These are phyloP conservation scores for Sula dactylatra DNA, from an alignment of 2,113 vertebrate genomes.

Conservation along the genomic window DNA sequence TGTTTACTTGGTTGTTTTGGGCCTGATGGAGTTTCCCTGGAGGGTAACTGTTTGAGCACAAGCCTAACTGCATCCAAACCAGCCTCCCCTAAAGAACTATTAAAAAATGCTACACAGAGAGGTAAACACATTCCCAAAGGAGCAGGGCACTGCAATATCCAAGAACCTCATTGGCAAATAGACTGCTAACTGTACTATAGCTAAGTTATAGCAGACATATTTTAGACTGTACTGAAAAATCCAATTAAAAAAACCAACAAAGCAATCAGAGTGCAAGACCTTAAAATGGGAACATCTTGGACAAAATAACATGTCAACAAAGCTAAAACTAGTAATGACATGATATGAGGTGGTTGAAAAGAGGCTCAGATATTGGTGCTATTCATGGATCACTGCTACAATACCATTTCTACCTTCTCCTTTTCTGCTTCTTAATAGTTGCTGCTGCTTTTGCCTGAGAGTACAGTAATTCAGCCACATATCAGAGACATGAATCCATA, in stretches of 20 bases:
- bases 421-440: neutral
- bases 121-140: neutral
- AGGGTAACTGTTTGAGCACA: neutral
- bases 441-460: neutral
- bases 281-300: neutral
- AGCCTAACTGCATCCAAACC: neutral
- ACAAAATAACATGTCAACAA: neutral
- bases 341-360: neutral
- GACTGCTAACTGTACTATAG: neutral
- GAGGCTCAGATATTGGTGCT: neutral
- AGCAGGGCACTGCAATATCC: neutral
- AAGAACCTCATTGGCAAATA: neutral
- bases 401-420: neutral
- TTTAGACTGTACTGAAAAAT: neutral
- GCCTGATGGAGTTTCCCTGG: neutral
- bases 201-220: neutral
- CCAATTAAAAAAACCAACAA: neutral
- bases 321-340: neutral
- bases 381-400: neutral
- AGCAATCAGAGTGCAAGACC: neutral
- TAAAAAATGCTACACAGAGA: neutral
- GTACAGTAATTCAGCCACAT: neutral
- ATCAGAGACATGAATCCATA: fast-evolving
- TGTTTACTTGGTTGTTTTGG: neutral
- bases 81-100: neutral